Conservation (phyloP, 2,888 invertebrate genomes). For the Trachelus tabidus region DNA sequence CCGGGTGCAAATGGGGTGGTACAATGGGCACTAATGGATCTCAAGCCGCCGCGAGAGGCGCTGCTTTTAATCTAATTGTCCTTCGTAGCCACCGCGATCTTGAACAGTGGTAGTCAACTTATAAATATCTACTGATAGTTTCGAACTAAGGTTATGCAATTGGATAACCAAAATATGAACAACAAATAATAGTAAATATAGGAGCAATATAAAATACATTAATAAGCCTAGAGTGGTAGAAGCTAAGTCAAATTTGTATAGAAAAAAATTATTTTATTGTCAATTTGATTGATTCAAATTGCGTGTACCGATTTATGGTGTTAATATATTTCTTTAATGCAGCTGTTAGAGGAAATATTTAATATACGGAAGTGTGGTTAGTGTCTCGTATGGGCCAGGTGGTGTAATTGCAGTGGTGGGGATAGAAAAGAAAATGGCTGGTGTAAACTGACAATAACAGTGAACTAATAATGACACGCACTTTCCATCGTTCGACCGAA, state of each 20-base stretch:
- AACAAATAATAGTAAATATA: not conserved
- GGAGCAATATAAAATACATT: not conserved
- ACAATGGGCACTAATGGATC: conserved; percentile 67
- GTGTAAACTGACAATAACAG: not conserved
- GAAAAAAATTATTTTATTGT: not conserved
- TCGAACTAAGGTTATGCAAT: not conserved
- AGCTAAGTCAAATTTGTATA: not conserved
- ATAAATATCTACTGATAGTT: not conserved
- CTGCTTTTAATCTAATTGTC: conserved; percentile 67
- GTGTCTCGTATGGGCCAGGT: conserved; percentile 11
- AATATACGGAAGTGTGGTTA: not conserved
- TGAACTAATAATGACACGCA: not conserved
- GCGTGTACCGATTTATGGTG: not conserved
- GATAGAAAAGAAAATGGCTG: not conserved
- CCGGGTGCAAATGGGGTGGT: conserved; percentile 63
- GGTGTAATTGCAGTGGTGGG: conserved; percentile 22
- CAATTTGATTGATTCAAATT: not conserved
- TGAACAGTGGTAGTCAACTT: conserved; percentile 43
- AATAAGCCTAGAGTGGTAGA: not conserved
- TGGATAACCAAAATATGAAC: not conserved
- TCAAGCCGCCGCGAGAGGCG: conserved; percentile 66
- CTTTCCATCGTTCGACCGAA: conserved; percentile 25
- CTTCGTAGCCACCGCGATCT: conserved; percentile 54
- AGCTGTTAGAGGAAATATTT: not conserved
- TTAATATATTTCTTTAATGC: not conserved